These are phyloP conservation scores for Drosophila murphyi DNA, from an alignment of 1,140 invertebrate genomes.

Conservation along the genomic window DNA sequence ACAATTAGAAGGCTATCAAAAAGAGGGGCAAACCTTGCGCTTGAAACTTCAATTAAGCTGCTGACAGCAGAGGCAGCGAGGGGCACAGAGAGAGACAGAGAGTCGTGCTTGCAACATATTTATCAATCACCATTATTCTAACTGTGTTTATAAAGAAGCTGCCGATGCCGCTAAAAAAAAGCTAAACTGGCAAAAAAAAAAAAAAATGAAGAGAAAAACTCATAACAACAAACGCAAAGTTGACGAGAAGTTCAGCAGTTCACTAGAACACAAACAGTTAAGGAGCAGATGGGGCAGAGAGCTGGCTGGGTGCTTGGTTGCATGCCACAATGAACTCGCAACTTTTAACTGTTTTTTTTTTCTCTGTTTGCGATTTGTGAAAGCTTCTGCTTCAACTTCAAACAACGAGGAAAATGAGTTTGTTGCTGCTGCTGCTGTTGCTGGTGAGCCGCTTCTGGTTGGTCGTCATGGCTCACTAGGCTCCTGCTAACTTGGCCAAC, in stretches of 20 bases:
- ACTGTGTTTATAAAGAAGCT: slow-evolving; percentile 59
- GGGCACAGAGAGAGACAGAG: slow-evolving; percentile 3
- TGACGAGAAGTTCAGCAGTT: slow-evolving; percentile 56
- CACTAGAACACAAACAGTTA: slow-evolving; percentile 64
- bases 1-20: slow-evolving; percentile 59
- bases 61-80: neutral
- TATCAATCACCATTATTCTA: slow-evolving; percentile 83
- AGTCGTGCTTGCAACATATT: slow-evolving; percentile 80
- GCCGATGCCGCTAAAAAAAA: neutral
- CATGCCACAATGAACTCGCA: slow-evolving; percentile 81
- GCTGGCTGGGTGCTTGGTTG: slow-evolving; percentile 37
- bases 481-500: slow-evolving; percentile 50
- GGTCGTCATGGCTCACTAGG: slow-evolving; percentile 60
- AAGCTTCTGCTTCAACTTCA: slow-evolving; percentile 64
- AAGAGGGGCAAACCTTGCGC: slow-evolving; percentile 53
- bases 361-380: slow-evolving; percentile 74
- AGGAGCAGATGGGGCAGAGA: slow-evolving; percentile 7
- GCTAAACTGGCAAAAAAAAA: neutral
- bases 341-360: slow-evolving; percentile 73
- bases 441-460: slow-evolving; percentile 42
- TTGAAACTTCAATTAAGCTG: slow-evolving; percentile 77
- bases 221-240: slow-evolving; percentile 80
- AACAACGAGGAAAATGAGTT: no score
- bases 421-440: slow-evolving; percentile 41
- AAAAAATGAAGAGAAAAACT: slow-evolving; percentile 22